Conservation (phyloP, 2,797 vertebrate species). For the Okamejei kenojei region DNA sequence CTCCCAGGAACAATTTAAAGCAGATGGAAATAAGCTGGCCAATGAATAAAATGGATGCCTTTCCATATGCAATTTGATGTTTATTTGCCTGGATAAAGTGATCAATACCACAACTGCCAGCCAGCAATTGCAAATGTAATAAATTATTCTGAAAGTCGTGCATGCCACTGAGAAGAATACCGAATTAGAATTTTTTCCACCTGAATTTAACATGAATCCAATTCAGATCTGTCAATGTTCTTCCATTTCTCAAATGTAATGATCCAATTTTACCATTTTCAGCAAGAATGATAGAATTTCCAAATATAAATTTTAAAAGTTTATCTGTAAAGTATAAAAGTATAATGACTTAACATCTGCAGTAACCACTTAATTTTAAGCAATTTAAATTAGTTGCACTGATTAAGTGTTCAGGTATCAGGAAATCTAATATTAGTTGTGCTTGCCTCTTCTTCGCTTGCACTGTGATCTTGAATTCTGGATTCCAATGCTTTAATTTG, state of each 20-base stretch:
- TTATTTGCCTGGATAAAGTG: not conserved
- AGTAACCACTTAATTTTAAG: not conserved
- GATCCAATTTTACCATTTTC: too few relatives aligned
- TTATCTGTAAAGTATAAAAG: too few relatives aligned
- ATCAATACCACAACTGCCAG: not conserved
- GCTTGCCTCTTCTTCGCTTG: constrained; percentile 75
- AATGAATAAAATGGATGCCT: too few relatives aligned
- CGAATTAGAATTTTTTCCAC: not conserved
- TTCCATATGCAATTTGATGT: not conserved
- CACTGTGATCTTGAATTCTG: constrained; percentile 68
- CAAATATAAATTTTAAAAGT: not conserved
- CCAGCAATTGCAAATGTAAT: not conserved
- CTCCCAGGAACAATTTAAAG: too few relatives aligned
- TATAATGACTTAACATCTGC: not conserved
- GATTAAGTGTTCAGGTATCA: not conserved
- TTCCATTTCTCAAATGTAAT: too few relatives aligned
- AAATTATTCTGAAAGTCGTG: not conserved
- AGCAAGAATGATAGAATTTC: not conserved
- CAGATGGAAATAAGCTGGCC: too few relatives aligned
- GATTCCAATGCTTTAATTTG: constrained; percentile 72
- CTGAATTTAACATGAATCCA: not conserved
- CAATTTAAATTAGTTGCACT: too few relatives aligned
- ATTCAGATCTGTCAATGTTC: too few relatives aligned
- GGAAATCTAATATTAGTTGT: constrained; percentile 15
- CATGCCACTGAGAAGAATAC: not conserved